A percentile compares a stretch with the other conserved stretches of the same genome.
Conservation (phyloP, 1,140 invertebrate species). For the Atta cephalotes region DNA sequence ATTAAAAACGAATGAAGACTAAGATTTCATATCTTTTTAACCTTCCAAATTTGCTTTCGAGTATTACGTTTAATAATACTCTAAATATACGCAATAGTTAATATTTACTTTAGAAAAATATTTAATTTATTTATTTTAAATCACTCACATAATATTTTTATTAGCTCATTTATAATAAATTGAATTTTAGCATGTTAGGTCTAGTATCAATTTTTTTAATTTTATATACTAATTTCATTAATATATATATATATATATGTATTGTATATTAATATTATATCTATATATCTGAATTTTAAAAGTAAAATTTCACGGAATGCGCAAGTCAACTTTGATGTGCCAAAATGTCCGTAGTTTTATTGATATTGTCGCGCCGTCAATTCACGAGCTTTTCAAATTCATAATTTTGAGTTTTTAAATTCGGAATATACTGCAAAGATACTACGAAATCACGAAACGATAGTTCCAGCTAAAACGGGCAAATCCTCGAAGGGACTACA, state of each 20-base stretch:
- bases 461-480: constrained; percentile 21
- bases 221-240: not conserved
- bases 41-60: not conserved
- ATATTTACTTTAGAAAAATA: not conserved
- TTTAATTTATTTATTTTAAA: not conserved
- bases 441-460: constrained; percentile 26
- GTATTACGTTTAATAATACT: too few relatives aligned
- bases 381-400: not conserved
- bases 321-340: not conserved
- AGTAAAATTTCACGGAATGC: not conserved
- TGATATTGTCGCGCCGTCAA: not conserved
- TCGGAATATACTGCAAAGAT: constrained; percentile 30
- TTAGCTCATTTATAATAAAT: not conserved
- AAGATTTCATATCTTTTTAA: not conserved
- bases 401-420: constrained; percentile 43
- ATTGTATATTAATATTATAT: not conserved
- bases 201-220: not conserved
- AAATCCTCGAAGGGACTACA: constrained; percentile 5
- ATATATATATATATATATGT: not conserved
- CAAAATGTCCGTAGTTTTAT: not conserved
- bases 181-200: not conserved
- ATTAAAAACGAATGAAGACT: not conserved
- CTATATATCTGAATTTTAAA: not conserved
- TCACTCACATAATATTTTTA: not conserved
- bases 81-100: too few relatives aligned